Conservation (phyloP, 2,113 vertebrate genomes). For the Ondatra zibethicus region DNA sequence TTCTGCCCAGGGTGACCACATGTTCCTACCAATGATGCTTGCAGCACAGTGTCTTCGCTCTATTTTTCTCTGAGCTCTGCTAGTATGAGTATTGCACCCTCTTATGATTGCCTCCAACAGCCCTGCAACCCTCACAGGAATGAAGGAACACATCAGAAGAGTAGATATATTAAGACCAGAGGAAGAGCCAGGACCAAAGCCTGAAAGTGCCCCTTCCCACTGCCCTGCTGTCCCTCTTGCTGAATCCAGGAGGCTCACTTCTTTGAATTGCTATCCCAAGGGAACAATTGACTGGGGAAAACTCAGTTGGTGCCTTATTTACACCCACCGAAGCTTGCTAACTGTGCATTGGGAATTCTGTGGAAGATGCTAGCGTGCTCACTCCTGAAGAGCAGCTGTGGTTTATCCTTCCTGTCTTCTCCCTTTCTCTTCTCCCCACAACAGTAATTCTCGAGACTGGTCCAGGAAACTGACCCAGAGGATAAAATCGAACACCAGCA, state of each 20-base stretch:
- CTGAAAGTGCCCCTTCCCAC: background rate
- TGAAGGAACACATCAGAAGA: background rate
- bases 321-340: background rate
- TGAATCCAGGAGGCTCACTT: background rate
- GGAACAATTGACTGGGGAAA: constrained; percentile 32
- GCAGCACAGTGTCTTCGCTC: background rate
- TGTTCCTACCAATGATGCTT: background rate
- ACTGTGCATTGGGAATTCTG: background rate
- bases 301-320: background rate
- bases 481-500: constrained; percentile 94
- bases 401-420: constrained; percentile 8
- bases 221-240: background rate
- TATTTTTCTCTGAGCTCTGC: background rate
- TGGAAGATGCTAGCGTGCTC: background rate
- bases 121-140: background rate
- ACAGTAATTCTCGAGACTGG: constrained; percentile 96
- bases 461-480: constrained; percentile 96
- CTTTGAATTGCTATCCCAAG: background rate
- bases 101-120: background rate
- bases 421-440: constrained; percentile 2
- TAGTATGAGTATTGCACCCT: background rate
- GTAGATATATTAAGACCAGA: background rate
- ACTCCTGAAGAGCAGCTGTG: background rate
- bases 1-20: background rate
- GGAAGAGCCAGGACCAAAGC: background rate